Evolutionary conservation across 2,888 invertebrate genomes (phyloP).

Genomic region (Sinopyrophorus schimmeli): DNA sequence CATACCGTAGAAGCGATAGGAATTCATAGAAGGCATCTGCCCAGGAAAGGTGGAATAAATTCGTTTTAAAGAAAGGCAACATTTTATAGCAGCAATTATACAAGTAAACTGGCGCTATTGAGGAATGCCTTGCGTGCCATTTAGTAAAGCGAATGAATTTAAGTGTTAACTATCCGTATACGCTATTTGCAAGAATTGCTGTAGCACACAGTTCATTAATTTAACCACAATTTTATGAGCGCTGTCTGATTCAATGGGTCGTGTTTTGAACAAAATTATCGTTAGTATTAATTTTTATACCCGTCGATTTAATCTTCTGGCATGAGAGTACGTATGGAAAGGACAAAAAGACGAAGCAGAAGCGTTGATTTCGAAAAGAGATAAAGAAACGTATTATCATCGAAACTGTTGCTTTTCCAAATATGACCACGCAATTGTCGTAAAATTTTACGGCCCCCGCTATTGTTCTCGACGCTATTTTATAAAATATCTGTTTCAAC

Average conservation of each 20-base stretch:
- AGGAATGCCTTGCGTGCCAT: slow-evolving; percentile 19
- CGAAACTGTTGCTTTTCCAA: slow-evolving; percentile 40
- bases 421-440: slow-evolving; percentile 41
- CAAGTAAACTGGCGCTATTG: slow-evolving; percentile 21
- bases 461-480: slow-evolving; percentile 51
- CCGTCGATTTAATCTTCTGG: slow-evolving; percentile 13
- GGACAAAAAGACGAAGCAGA: too few species aligned
- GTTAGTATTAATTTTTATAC: slow-evolving; percentile 28
- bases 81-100: slow-evolving; percentile 20
- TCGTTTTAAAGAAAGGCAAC: not conserved
- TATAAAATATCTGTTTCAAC: slow-evolving; percentile 46
- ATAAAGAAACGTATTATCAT: slow-evolving; percentile 38
- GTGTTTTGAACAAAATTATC: slow-evolving; percentile 38
- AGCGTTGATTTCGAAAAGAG: slow-evolving; percentile 33
- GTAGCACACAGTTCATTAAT: slow-evolving; percentile 37
- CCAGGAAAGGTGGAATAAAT: not conserved
- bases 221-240: slow-evolving; percentile 36
- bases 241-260: slow-evolving; percentile 39
- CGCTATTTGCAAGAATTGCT: slow-evolving; percentile 29
- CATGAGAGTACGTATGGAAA: slow-evolving; percentile 19
- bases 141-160: slow-evolving; percentile 18
- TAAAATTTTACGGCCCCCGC: slow-evolving; percentile 49
- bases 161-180: slow-evolving; percentile 35
- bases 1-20: too few species aligned
- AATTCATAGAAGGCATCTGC: not conserved